These are phyloP conservation scores for Herminia tarsipennalis DNA, from an alignment of 2,888 invertebrate species.

Conservation along the genomic window DNA sequence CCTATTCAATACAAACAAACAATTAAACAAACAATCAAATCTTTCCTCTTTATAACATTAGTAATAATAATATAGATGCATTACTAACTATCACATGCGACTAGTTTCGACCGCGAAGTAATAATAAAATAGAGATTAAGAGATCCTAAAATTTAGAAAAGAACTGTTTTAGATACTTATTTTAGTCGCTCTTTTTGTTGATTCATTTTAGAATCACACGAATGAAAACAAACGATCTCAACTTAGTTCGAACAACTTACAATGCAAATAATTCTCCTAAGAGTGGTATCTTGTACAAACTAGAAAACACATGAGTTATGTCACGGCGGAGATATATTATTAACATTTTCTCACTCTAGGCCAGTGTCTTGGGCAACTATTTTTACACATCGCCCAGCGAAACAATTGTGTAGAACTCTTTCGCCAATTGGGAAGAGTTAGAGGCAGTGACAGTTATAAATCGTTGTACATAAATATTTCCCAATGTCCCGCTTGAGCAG, in stretches of 20 bases:
- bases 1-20: too few species aligned
- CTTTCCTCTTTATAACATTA: too few species aligned
- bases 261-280: constrained; percentile 33
- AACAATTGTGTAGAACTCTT: constrained; percentile 68
- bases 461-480: constrained; percentile 62
- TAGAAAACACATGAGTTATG: constrained; percentile 51
- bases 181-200: neutral
- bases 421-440: constrained; percentile 74
- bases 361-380: constrained; percentile 65
- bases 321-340: constrained; percentile 55
- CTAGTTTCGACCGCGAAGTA: too few species aligned
- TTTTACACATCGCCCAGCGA: constrained; percentile 58
- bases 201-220: neutral
- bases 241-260: constrained; percentile 18
- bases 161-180: too few species aligned
- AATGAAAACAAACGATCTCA: too few species aligned
- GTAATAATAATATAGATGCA: too few species aligned
- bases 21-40: too few species aligned
- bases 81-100: too few species aligned
- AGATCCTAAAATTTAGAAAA: too few species aligned
- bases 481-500: constrained; percentile 27
- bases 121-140: too few species aligned
- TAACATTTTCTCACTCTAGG: constrained; percentile 54
- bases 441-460: constrained; percentile 66
- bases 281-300: constrained; percentile 30